phyloP scores from a whole-genome alignment of 2,888 invertebrate species.

The Emmelina monodactyla region DNA sequence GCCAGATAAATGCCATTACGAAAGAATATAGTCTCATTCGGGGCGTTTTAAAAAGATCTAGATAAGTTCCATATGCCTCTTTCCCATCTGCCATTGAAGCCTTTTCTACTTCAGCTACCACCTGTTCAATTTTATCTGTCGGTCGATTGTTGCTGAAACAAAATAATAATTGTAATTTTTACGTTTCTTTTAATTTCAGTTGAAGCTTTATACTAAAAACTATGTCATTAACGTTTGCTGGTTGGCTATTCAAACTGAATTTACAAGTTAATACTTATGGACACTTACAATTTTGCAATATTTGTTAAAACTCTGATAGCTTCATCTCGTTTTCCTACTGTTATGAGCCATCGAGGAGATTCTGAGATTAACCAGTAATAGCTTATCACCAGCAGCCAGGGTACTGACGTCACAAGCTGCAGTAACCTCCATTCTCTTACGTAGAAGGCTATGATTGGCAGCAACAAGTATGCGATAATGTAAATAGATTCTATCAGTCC shows the following conservation, averaged over 20 bases:
- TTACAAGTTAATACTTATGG: too few species aligned
- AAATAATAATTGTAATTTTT: constrained; percentile 13
- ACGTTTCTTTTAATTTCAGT: not conserved
- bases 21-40: constrained; percentile 73
- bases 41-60: constrained; percentile 73
- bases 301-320: constrained; percentile 69
- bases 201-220: too few species aligned
- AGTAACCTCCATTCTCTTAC: constrained; percentile 68
- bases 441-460: constrained; percentile 67
- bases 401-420: constrained; percentile 62
- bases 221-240: too few species aligned
- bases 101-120: constrained; percentile 39
- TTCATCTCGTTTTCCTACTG: constrained; percentile 69
- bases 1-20: constrained; percentile 76
- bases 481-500: constrained; percentile 65
- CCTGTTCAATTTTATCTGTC: constrained; percentile 29
- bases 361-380: constrained; percentile 78
- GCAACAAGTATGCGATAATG: constrained; percentile 58
- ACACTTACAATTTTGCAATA: constrained; percentile 62
- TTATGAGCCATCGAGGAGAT: constrained; percentile 81
- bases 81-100: constrained; percentile 20
- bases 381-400: constrained; percentile 59
- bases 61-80: constrained; percentile 35
- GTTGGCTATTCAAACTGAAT: too few species aligned
- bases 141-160: constrained; percentile 52